Conservation (phyloP, 2,113 vertebrate species). For the Glaucidium brasilianum region DNA sequence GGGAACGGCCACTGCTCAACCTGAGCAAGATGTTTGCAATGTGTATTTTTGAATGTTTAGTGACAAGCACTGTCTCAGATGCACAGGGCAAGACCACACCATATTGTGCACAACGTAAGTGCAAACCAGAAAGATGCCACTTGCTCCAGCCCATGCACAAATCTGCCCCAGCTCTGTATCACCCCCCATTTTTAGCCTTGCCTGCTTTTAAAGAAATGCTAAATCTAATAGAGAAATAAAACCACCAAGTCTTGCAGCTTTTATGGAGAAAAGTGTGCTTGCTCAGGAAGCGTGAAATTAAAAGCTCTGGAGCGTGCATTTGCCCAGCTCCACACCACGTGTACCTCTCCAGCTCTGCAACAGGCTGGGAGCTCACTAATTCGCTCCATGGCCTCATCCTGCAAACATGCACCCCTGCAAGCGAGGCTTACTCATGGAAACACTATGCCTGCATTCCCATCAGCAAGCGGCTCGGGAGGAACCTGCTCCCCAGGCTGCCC, state of each 20-base stretch:
- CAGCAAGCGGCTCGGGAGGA: neutral
- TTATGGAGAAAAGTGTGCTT: neutral
- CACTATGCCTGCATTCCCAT: conserved; percentile 37
- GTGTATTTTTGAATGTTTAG: neutral
- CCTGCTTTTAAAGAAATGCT: neutral
- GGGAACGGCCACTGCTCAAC: neutral
- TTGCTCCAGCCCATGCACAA: neutral
- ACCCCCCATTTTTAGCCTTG: neutral
- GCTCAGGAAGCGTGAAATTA: conserved; percentile 31
- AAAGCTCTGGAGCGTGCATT: neutral
- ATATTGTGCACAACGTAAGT: fast-evolving
- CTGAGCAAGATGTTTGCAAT: neutral
- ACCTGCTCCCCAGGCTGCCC: neutral
- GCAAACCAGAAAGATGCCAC: neutral
- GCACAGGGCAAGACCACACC: neutral
- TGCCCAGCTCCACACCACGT: neutral
- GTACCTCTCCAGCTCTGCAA: neutral
- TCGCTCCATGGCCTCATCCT: conserved; percentile 48
- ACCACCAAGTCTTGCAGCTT: neutral
- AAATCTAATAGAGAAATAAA: neutral
- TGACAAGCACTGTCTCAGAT: neutral
- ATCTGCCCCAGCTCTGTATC: neutral
- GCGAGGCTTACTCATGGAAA: conserved; percentile 56
- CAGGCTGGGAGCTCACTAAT: neutral
- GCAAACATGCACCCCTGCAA: conserved; percentile 49